Evolutionary conservation across 2,888 invertebrate genomes (phyloP).

Genomic region (Stramonita haemastoma): DNA sequence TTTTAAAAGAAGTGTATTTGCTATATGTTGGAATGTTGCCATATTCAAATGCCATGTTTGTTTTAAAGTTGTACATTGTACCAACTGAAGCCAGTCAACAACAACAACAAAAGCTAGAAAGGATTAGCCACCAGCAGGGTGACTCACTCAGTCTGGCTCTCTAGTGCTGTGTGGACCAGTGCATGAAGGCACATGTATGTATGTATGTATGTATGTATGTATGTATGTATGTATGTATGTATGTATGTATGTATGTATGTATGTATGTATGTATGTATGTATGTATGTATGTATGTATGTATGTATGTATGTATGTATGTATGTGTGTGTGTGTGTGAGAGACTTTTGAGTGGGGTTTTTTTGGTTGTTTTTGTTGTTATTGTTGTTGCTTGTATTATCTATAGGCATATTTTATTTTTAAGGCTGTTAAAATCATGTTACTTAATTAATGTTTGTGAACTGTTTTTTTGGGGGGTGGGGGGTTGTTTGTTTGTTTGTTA

Average conservation of each 20-base stretch:
- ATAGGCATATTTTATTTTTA: no score
- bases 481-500: no score
- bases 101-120: not conserved
- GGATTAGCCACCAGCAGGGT: not conserved
- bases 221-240: constrained; percentile 12
- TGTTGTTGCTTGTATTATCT: no score
- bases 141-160: no score
- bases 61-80: not conserved
- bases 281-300: not conserved
- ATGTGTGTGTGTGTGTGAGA: not conserved
- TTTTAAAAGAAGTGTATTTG: not conserved
- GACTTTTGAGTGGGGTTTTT: no score
- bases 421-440: no score
- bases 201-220: constrained; percentile 8
- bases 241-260: constrained; percentile 13
- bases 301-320: not conserved
- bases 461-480: no score
- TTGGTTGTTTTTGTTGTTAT: no score
- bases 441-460: no score
- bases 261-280: constrained; percentile 11
- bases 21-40: not conserved
- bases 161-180: no score
- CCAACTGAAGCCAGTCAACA: not conserved
- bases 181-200: not conserved
- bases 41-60: not conserved